Evolutionary conservation across 2,113 vertebrate species (phyloP).

Genomic region (Sylvietta virens): DNA sequence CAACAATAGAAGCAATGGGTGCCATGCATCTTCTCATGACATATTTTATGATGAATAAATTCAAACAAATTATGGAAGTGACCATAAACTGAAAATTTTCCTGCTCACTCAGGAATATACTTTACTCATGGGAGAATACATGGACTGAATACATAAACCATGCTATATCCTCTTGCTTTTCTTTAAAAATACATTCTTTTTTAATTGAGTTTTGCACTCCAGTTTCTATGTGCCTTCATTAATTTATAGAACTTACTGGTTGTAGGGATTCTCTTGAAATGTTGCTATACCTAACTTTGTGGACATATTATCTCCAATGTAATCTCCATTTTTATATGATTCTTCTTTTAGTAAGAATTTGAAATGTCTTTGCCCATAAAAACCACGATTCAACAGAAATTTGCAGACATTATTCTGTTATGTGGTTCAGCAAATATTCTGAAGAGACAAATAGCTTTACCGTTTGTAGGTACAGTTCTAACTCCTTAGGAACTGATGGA

Average conservation of each 20-base stretch:
- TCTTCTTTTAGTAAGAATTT: conserved; percentile 2
- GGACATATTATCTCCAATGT: background rate
- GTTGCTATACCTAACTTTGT: background rate
- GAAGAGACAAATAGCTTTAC: background rate
- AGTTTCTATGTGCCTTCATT: background rate
- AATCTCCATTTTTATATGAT: conserved; percentile 8
- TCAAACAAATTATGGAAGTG: background rate
- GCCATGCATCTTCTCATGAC: background rate
- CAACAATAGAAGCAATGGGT: background rate
- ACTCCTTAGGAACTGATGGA: background rate
- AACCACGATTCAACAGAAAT: background rate
- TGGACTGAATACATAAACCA: background rate
- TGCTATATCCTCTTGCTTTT: background rate
- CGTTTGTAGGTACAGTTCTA: background rate
- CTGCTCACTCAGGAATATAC: background rate
- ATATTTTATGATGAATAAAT: background rate
- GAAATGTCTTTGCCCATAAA: background rate
- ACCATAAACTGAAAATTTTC: background rate
- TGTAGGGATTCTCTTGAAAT: background rate
- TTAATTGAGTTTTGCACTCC: background rate
- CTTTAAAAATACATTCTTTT: background rate
- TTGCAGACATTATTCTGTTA: background rate
- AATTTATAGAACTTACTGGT: background rate
- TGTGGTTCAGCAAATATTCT: background rate
- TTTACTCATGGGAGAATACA: background rate